Evolutionary conservation across 1,140 invertebrate species (phyloP).

Genomic region (Whitmania pigra): DNA sequence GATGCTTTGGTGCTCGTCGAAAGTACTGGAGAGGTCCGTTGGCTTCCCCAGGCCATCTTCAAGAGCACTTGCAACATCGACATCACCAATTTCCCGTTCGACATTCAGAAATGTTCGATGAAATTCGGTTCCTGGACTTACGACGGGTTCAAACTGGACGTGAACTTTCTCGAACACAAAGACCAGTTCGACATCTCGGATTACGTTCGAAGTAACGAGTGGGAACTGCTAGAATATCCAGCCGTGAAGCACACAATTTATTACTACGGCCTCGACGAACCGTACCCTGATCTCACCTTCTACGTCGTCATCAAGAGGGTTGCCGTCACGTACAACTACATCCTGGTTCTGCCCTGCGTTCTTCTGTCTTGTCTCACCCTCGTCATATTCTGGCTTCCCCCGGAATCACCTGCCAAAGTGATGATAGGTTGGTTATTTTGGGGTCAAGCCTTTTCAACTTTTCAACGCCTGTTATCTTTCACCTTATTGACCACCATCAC

Average conservation of each 20-base stretch:
- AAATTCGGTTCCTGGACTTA: conserved; percentile 44
- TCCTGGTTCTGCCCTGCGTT: conserved; percentile 41
- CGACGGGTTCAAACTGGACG: conserved; percentile 39
- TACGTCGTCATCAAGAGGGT: conserved; percentile 35
- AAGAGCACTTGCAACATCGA: conserved; percentile 81
- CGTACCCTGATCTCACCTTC: conserved; percentile 42
- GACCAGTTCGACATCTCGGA: conserved; percentile 37
- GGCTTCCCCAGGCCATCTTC: conserved; percentile 96
- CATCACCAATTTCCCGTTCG: conserved; percentile 42
- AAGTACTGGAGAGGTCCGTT: conserved; percentile 84
- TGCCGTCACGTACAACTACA: conserved; percentile 43
- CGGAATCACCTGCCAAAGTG: conserved; percentile 44
- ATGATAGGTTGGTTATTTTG: conserved; percentile 36
- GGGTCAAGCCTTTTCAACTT: no score
- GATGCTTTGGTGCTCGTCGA: conserved; percentile 39
- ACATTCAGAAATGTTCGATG: conserved; percentile 38
- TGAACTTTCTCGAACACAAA: conserved; percentile 32
- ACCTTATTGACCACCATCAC: no score
- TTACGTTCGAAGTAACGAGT: conserved; percentile 42
- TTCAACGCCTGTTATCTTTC: no score
- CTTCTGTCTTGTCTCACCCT: conserved; percentile 42
- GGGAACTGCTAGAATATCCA: conserved; percentile 35
- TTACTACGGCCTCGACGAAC: conserved; percentile 41
- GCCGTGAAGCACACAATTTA: conserved; percentile 35
- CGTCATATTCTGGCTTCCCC: conserved; percentile 44